Evolutionary conservation across 2,113 vertebrate species (phyloP), one percentile per base, ranked within the genome.

Genomic region (Trematomus loennbergii): DNA sequence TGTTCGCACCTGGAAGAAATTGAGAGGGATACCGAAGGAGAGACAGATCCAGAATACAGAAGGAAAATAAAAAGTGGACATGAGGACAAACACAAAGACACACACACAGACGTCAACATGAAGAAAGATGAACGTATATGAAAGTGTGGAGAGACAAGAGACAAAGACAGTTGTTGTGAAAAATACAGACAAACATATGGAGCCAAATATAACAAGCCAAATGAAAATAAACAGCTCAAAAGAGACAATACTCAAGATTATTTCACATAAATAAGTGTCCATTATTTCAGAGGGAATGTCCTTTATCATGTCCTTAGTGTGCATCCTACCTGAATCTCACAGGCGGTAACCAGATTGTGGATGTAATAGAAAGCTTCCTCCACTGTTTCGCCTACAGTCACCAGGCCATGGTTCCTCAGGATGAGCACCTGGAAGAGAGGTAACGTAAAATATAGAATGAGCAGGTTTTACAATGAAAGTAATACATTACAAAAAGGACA

Each of bases 341-440:
- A 99, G 40, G 98, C 98, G 4, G 96, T 96, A 77, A 99, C 96
- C 75, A 99, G 92, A 83, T 97, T 98, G 88, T 99, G 97, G 78
- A 98, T 97, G 79, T 99, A 98, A 91, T 97, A 98, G 90, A 99
- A 99, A 57, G 98, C 98, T 85, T 99, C 98, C 87, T 99, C 98
- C 36, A 99, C 95, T 0, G 96, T 99, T 93, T 97, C 97, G 11
- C 98, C 98, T 11, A 98, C 94, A 1, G 97, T 94, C 48, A 99
- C 96, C 18, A 99, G 93, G 45, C 98, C 98, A 3, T 99, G 98
- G 72, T 99, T 99, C 88, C 98, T 96, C 55, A 99, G 96, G 88
- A 99, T 97, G 58, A 99, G 96, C 63, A 98, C 98, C 98, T 99
- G 75, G 9, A 49, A 59, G 12, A 36, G 0, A 29, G 2, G 7